Conservation (phyloP, 2,888 invertebrate species). For the Pachymerium ferrugineum region DNA sequence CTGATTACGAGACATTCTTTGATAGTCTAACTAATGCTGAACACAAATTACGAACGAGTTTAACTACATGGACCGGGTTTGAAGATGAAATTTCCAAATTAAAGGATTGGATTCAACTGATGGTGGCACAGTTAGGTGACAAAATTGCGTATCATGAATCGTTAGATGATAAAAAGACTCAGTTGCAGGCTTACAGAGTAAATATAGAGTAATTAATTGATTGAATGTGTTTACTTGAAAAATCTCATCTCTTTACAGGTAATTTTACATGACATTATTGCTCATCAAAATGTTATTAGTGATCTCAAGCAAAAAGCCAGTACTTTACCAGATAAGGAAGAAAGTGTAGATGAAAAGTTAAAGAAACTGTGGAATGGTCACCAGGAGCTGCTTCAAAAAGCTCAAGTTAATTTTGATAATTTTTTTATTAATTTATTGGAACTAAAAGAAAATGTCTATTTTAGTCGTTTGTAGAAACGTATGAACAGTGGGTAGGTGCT, state of each 20-base stretch:
- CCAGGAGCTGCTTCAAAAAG: slow-evolving; percentile 33
- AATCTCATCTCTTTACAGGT: slow-evolving; percentile 43
- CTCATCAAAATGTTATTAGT: slow-evolving; percentile 77
- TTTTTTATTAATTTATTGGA: background rate
- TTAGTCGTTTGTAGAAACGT: slow-evolving; percentile 68
- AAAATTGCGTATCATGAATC: slow-evolving; percentile 77
- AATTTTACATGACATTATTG: slow-evolving; percentile 72
- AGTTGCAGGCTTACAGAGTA: slow-evolving; percentile 72
- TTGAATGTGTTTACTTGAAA: background rate
- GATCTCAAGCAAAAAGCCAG: slow-evolving; percentile 74
- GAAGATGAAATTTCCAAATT: slow-evolving; percentile 77
- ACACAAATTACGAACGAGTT: slow-evolving; percentile 73
- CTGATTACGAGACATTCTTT: slow-evolving; percentile 71
- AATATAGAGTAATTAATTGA: slow-evolving; percentile 14
- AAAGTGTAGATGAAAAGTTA: slow-evolving; percentile 19
- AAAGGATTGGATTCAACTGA: slow-evolving; percentile 68
- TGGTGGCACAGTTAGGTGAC: slow-evolving; percentile 67
- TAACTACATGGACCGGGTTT: slow-evolving; percentile 76
- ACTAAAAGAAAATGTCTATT: slow-evolving; percentile 25
- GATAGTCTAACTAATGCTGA: slow-evolving; percentile 72
- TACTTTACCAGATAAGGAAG: slow-evolving; percentile 61
- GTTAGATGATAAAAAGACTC: slow-evolving; percentile 83
- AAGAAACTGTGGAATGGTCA: slow-evolving; percentile 29
- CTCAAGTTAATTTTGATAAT: background rate
- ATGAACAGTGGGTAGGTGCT: slow-evolving; percentile 79